These are phyloP conservation scores for Amphiduros pacificus DNA, from an alignment of 2,888 invertebrate genomes.

Conservation along the genomic window DNA sequence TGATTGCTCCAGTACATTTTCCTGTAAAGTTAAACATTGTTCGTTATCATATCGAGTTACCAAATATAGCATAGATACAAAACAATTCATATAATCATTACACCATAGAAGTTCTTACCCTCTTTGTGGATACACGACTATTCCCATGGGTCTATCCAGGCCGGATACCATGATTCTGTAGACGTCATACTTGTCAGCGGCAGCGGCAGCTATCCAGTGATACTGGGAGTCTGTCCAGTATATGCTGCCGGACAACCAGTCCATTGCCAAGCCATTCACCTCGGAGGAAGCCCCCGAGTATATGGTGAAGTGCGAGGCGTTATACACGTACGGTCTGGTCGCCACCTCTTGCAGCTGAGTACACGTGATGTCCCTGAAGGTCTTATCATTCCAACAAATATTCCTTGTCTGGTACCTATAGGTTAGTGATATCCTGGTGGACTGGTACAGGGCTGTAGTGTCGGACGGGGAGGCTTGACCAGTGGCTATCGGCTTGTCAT, in stretches of 20 bases:
- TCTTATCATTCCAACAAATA: slow-evolving; percentile 24
- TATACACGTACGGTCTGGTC: neutral
- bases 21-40: slow-evolving; percentile 9
- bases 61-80: neutral
- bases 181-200: slow-evolving; percentile 3
- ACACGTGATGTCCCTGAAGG: slow-evolving; percentile 12
- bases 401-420: slow-evolving; percentile 17
- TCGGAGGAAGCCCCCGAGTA: slow-evolving; percentile 39
- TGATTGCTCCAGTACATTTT: slow-evolving; percentile 24
- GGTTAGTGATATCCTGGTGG: slow-evolving; percentile 18
- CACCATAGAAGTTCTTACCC: slow-evolving; percentile 34
- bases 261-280: slow-evolving; percentile 49
- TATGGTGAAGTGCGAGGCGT: slow-evolving; percentile 5
- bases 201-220: slow-evolving; percentile 52
- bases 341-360: neutral
- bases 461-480: neutral
- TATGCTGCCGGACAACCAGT: slow-evolving; percentile 48
- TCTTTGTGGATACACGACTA: slow-evolving; percentile 48
- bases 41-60: neutral
- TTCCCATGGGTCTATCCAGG: slow-evolving; percentile 45
- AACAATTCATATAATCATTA: neutral
- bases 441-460: neutral
- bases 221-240: slow-evolving; percentile 54
- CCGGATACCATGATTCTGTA: slow-evolving; percentile 18
- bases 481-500: neutral